Evolutionary conservation across 2,888 invertebrate genomes (phyloP).

Genomic region (Papilio gigon): DNA sequence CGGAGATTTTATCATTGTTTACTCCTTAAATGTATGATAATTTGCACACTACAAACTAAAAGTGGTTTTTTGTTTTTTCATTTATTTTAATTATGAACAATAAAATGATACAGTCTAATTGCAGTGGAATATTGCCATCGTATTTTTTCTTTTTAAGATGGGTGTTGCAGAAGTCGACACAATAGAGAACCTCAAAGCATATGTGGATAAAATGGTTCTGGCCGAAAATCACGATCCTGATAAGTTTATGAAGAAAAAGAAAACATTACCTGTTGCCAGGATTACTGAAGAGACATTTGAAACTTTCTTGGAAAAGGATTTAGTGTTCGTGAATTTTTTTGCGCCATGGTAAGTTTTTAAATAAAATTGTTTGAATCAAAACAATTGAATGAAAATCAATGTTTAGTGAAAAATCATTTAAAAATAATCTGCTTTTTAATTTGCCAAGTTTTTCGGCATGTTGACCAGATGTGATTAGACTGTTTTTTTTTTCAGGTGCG

Average conservation of each 20-base stretch:
- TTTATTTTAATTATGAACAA: no score
- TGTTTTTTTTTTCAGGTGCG: slow-evolving; percentile 83
- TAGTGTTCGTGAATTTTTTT: slow-evolving; percentile 93
- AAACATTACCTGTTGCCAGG: slow-evolving; percentile 79
- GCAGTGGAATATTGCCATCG: no score
- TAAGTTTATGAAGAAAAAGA: slow-evolving; percentile 77
- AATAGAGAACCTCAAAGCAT: slow-evolving; percentile 86
- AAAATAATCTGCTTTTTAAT: neutral
- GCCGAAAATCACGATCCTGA: slow-evolving; percentile 76
- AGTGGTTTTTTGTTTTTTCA: neutral
- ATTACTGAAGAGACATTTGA: slow-evolving; percentile 89
- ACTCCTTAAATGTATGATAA: no score
- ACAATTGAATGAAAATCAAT: no score
- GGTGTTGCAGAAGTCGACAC: slow-evolving; percentile 88
- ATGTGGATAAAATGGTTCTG: slow-evolving; percentile 86
- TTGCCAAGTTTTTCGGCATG: no score
- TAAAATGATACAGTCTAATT: no score
- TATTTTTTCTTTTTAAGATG: slow-evolving; percentile 73
- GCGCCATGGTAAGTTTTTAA: slow-evolving; percentile 88
- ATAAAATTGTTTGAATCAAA: no score
- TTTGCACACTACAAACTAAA: no score
- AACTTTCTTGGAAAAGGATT: slow-evolving; percentile 85
- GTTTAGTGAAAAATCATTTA: no score
- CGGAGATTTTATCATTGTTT: no score
- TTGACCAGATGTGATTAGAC: neutral